Evolutionary conservation across 2,888 invertebrate genomes (phyloP).

Genomic region (Eupithecia centaureata): DNA sequence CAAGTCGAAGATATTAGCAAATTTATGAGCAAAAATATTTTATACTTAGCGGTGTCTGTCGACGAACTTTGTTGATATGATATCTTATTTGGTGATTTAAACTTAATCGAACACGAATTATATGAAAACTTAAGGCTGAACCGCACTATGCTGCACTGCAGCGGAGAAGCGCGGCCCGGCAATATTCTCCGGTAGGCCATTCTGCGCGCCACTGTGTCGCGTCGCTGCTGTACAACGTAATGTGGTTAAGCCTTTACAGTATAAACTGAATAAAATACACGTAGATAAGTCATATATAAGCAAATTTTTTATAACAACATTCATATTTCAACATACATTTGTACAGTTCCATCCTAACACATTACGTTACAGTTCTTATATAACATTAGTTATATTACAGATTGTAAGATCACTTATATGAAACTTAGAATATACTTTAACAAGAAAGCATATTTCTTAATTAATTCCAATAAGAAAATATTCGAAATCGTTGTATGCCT

Average conservation of each 20-base stretch:
- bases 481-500: conserved; percentile 19
- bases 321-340: too few relatives aligned
- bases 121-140: background rate
- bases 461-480: conserved; percentile 3
- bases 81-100: background rate
- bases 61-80: conserved; percentile 20
- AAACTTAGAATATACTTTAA: background rate
- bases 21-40: conserved; percentile 80
- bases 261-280: too few relatives aligned
- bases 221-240: too few relatives aligned
- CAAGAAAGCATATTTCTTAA: background rate
- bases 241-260: too few relatives aligned
- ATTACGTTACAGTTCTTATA: too few relatives aligned
- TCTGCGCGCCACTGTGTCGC: too few relatives aligned
- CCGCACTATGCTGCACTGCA: too few relatives aligned
- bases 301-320: too few relatives aligned
- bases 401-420: background rate
- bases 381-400: too few relatives aligned
- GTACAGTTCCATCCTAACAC: background rate
- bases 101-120: background rate
- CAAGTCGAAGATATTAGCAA: conserved; percentile 67
- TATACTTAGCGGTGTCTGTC: conserved; percentile 44
- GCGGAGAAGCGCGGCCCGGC: too few relatives aligned
- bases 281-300: too few relatives aligned
- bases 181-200: too few relatives aligned